Evolutionary conservation across 2,113 vertebrate species (phyloP).

Genomic region (Serilophus lunatus): DNA sequence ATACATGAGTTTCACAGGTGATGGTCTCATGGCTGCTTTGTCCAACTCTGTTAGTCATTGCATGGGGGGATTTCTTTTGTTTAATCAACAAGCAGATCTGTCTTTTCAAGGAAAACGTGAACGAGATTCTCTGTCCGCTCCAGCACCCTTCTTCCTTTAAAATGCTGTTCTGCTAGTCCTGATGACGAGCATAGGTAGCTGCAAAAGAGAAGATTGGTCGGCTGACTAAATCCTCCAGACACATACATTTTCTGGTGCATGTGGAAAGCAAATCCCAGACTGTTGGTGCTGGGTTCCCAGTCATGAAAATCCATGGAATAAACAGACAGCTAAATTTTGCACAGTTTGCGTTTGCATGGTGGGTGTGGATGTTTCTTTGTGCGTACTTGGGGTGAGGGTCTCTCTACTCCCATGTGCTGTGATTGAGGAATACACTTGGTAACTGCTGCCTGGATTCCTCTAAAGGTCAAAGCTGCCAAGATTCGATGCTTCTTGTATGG

Average conservation of each 20-base stretch:
- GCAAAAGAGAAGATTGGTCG: background rate
- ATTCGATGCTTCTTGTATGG: background rate
- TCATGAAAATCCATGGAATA: background rate
- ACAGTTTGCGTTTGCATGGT: background rate
- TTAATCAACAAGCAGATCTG: background rate
- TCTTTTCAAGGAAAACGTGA: background rate
- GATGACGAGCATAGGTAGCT: background rate
- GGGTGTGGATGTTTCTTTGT: background rate
- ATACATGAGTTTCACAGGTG: conserved; percentile 96
- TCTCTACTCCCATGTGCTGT: rapidly evolving
- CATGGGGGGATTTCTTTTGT: background rate
- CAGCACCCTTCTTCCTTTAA: background rate
- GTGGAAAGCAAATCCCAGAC: background rate
- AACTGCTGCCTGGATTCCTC: background rate
- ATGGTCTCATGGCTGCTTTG: rapidly evolving
- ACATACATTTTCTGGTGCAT: background rate
- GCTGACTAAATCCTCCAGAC: background rate
- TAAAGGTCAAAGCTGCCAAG: background rate
- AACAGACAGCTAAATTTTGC: background rate
- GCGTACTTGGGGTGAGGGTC: background rate
- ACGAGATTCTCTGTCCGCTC: background rate
- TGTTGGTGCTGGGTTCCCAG: background rate
- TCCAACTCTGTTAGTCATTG: rapidly evolving
- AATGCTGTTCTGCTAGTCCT: background rate
- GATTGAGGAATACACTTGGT: background rate